Evolutionary conservation across 2,113 vertebrate species (phyloP).

Genomic region (Tragelaphus imberbis): DNA sequence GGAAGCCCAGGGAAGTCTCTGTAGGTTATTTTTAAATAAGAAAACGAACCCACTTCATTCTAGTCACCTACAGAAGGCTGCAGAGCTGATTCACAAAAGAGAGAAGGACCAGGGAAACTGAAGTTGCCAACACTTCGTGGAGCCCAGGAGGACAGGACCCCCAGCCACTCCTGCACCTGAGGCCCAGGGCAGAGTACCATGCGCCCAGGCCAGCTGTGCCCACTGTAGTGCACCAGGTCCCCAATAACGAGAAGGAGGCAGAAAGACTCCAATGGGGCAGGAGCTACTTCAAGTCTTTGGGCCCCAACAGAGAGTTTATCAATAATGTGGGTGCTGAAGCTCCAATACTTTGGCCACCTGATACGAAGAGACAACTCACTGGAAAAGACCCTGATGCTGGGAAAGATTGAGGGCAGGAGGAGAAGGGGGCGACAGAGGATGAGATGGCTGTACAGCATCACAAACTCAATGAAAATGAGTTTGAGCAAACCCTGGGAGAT

Average conservation of each 20-base stretch:
- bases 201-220: background rate
- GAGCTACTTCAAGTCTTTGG: background rate
- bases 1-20: background rate
- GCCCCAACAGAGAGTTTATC: background rate
- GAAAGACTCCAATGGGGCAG: background rate
- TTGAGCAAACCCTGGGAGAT: background rate
- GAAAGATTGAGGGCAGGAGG: background rate
- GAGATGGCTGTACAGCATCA: background rate
- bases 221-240: accelerated
- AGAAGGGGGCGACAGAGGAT: background rate
- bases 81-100: background rate
- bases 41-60: conserved; percentile 57
- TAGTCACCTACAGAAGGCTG: conserved; percentile 5
- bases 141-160: background rate
- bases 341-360: background rate
- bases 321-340: background rate
- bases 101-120: accelerated
- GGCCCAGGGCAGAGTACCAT: background rate
- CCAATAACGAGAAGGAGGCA: background rate
- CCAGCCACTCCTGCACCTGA: background rate
- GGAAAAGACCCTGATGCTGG: background rate
- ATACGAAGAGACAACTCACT: background rate
- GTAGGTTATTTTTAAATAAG: conserved; percentile 72
- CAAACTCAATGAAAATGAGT: background rate
- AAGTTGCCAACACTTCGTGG: background rate